These are phyloP conservation scores for Ophioninae sp. DNA, from an alignment of 2,888 invertebrate species.

Conservation along the genomic window DNA sequence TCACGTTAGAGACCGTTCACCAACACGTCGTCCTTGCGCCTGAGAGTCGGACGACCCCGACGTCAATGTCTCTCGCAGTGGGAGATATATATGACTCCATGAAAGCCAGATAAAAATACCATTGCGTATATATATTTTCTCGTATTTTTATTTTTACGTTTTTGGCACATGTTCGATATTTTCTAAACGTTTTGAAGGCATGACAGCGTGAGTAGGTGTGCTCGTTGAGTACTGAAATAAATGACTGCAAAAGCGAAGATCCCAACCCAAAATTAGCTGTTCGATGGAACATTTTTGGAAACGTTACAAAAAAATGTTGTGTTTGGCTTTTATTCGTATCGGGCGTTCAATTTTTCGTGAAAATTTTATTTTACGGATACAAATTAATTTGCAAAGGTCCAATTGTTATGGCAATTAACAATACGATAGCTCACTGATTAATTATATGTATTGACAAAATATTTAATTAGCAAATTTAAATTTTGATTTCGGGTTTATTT, in stretches of 20 bases:
- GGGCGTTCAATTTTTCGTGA: background rate
- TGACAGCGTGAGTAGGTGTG: constrained; percentile 2
- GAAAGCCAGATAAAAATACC: constrained; percentile 31
- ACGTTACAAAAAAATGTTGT: background rate
- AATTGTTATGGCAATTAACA: background rate
- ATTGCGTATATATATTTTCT: constrained; percentile 21
- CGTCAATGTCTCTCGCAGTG: constrained; percentile 51
- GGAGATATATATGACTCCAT: background rate
- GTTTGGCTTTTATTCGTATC: background rate
- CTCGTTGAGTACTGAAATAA: constrained; percentile 9
- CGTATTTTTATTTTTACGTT: constrained; percentile 14
- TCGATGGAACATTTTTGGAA: background rate
- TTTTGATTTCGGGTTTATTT: no score
- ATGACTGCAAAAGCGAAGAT: background rate
- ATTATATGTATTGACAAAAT: no score
- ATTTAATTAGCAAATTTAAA: no score
- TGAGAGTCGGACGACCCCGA: constrained; percentile 61
- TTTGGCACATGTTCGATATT: constrained; percentile 19
- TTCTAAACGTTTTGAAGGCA: constrained; percentile 18
- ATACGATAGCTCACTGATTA: no score
- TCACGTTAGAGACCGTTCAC: constrained; percentile 57
- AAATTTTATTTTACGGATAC: background rate
- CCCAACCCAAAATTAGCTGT: background rate
- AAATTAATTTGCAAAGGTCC: background rate
- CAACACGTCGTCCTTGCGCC: constrained; percentile 61